Evolutionary conservation across 2,888 invertebrate species (phyloP).

Genomic region (Drosophila mayaguana): DNA sequence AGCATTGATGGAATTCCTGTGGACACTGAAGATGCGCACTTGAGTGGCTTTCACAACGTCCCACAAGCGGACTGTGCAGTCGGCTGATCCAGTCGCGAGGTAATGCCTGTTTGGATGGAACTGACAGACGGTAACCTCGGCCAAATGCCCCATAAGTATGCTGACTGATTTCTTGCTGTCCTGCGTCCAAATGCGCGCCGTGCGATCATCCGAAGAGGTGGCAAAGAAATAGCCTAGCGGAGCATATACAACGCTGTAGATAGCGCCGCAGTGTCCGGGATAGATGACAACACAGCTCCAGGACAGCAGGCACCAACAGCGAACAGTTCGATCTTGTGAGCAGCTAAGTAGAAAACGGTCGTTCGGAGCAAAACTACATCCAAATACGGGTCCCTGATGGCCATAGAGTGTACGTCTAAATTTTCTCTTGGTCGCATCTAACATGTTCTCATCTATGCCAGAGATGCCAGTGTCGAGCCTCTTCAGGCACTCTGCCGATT

Average conservation of each 20-base stretch:
- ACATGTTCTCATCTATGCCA: conserved; percentile 50
- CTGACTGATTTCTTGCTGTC: conserved; percentile 36
- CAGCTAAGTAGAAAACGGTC: conserved; percentile 54
- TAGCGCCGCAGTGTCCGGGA: conserved; percentile 50
- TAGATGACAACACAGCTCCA: conserved; percentile 68
- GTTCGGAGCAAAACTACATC: conserved; percentile 49
- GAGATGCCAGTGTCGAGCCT: conserved; percentile 36
- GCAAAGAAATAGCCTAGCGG: conserved; percentile 64
- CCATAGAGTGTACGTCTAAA: conserved; percentile 47
- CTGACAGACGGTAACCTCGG: conserved; percentile 43
- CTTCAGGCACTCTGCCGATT: conserved; percentile 35
- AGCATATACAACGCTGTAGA: conserved; percentile 51
- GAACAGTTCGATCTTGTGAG: conserved; percentile 57
- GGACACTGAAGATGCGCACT: conserved; percentile 60
- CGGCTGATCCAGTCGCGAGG: conserved; percentile 64
- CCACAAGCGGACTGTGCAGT: conserved; percentile 64
- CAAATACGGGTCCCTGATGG: conserved; percentile 51
- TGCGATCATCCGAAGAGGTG: conserved; percentile 55
- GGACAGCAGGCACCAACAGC: conserved; percentile 62
- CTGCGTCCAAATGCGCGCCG: conserved; percentile 63
- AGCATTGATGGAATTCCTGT: conserved; percentile 27
- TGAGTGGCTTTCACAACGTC: conserved; percentile 50
- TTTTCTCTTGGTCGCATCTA: conserved; percentile 34
- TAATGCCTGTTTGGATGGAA: conserved; percentile 69
- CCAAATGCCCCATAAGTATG: conserved; percentile 56